Evolutionary conservation across 2,888 invertebrate species (phyloP), one percentile per base, ranked within the genome.

Genomic region (Eristalis intricaria): DNA sequence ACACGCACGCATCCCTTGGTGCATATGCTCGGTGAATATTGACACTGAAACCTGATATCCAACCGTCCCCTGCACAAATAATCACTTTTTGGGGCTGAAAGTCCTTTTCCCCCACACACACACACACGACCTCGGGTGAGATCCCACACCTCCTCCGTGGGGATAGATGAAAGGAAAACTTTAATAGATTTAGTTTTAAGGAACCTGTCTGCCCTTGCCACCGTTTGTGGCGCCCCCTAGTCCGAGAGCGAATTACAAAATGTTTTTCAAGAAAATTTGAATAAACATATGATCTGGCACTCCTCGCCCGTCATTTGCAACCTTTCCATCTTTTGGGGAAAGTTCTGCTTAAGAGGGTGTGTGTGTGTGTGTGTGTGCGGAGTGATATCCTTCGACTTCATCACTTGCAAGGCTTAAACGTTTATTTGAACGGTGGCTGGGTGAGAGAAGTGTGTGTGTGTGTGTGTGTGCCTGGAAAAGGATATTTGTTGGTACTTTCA

Each of bases 121-220:
- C 65, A 61, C 11, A 23, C 61, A 23, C 13, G 4, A 1, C n/a
- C n/a, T 4, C 15, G n/a, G 4, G n/a, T 4, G n/a, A 8, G 50
- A 19, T 8, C 13, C 11, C 13, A 22, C 40, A 22, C 63, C 35
- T 13, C 38, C 29, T 13, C 38, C 29, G 58, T 50, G 26, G 60
- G 50, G 58, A 78, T 60, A 35, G 60, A 83, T 81, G 69, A 81
- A 81, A 75, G 71, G 75, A 71, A 75, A 86, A 86, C 86, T 86
- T 86, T 79, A 86, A 86, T 86, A 86, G 86, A 86, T 86, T 83
- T 79, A 78, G 83, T 86, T 83, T 75, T 70, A 83, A 68, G 83
- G 40, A 75, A 82, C 77, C 77, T 38, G 13, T 60, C 75, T 15
- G 26, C 64, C 61, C 43, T 50, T 3, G 13, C 4, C 35, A 1